phyloP scores from a whole-genome alignment of 2,888 invertebrate genomes.

The Aquatica leii region DNA sequence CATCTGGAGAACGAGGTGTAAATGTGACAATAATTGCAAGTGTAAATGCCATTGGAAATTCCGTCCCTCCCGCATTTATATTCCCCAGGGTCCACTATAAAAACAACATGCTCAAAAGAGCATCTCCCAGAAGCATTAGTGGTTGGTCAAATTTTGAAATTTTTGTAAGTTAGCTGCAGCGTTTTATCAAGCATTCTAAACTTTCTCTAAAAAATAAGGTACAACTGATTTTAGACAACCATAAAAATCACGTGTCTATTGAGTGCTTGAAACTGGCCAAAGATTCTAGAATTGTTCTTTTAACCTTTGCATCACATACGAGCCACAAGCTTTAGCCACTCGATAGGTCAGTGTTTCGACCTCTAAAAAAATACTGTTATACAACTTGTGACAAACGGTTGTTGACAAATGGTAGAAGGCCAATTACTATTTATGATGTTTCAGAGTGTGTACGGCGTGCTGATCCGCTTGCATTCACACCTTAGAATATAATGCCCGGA shows the following conservation, averaged over 20 bases:
- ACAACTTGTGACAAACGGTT: conserved; percentile 1
- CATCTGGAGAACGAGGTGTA: conserved; percentile 54
- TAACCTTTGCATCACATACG: conserved; percentile 11
- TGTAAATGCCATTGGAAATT: conserved; percentile 52
- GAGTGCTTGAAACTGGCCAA: conserved; percentile 4
- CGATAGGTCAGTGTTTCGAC: conserved; percentile 3
- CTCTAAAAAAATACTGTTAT: conserved; percentile 8
- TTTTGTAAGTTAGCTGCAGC: conserved; percentile 7
- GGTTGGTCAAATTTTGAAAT: conserved; percentile 16
- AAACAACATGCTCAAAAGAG: conserved; percentile 12
- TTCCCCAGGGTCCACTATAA: conserved; percentile 11
- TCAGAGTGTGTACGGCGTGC: conserved; percentile 7
- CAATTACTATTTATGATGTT: too few species aligned
- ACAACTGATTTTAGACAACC: conserved; percentile 14
- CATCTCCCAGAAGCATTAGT: conserved; percentile 10
- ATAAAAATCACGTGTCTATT: too few species aligned
- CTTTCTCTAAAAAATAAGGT: too few species aligned
- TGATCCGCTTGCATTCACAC: conserved; percentile 2
- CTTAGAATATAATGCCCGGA: too few species aligned
- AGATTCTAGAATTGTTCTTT: background rate
- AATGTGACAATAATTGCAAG: conserved; percentile 50
- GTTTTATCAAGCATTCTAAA: conserved; percentile 11
- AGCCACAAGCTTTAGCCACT: conserved; percentile 12
- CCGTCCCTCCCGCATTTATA: conserved; percentile 30
- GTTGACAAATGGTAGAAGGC: background rate